Conservation (phyloP, 2,888 invertebrate genomes). For the Chloromyia formosa region DNA sequence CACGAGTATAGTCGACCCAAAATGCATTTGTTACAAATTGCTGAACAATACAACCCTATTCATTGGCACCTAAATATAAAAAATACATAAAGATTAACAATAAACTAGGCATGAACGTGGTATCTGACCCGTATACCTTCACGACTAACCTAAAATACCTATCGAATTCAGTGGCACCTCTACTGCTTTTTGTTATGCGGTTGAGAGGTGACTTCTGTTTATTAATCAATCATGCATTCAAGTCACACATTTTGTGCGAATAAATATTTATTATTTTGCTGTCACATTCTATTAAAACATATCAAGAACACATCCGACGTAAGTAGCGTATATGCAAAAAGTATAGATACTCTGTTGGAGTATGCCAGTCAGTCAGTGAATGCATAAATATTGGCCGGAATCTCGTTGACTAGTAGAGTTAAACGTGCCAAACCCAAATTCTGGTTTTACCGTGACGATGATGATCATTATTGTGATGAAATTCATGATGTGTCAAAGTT, state of each 20-base stretch:
- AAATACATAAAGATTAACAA: too few relatives aligned
- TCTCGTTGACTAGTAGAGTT: background rate
- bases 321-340: too few relatives aligned
- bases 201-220: too few relatives aligned
- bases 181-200: background rate
- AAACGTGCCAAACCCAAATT: background rate
- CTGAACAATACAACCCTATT: too few relatives aligned
- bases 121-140: slow-evolving; percentile 12
- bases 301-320: slow-evolving; percentile 21
- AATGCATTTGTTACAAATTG: too few relatives aligned
- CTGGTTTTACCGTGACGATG: slow-evolving; percentile 2
- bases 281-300: slow-evolving; percentile 9
- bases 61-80: too few relatives aligned
- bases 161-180: background rate
- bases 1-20: too few relatives aligned
- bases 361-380: background rate
- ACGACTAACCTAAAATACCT: slow-evolving; percentile 24
- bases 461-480: too few relatives aligned
- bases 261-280: background rate
- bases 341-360: too few relatives aligned
- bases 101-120: too few relatives aligned
- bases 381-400: background rate
- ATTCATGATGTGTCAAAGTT: too few relatives aligned
- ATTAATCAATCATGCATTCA: background rate
- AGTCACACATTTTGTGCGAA: slow-evolving; percentile 25